Evolutionary conservation across 2,797 vertebrate species (phyloP).

Genomic region (Molossus molossus): DNA sequence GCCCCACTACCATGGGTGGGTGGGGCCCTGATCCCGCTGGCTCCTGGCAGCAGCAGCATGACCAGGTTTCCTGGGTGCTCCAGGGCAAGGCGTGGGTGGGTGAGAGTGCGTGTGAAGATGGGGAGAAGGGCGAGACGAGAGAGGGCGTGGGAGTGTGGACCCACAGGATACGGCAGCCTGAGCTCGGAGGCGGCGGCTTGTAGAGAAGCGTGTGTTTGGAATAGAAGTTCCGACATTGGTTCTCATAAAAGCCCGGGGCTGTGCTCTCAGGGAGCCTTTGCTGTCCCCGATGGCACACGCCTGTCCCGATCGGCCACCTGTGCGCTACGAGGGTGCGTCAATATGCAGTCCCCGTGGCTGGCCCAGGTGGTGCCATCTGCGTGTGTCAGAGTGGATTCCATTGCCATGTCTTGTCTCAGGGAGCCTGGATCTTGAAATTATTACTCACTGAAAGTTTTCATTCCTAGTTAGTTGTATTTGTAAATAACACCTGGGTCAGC

Average conservation of each 20-base stretch:
- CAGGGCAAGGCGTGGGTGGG: neutral
- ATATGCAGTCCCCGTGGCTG: accelerated
- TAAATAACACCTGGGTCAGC: neutral
- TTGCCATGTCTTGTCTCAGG: neutral
- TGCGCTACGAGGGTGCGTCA: accelerated
- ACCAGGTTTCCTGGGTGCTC: neutral
- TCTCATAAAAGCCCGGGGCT: neutral
- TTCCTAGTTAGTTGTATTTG: neutral
- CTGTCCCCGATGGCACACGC: neutral
- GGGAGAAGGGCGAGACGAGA: neutral
- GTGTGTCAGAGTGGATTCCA: neutral
- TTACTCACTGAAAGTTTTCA: neutral
- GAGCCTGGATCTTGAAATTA: neutral
- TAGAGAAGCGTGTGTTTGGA: neutral
- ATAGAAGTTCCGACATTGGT: neutral
- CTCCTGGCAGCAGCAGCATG: neutral
- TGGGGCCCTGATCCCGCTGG: neutral
- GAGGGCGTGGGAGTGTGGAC: too few species aligned
- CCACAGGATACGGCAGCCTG: neutral
- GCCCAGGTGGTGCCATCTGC: neutral
- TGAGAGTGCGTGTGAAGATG: too few species aligned
- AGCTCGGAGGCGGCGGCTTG: neutral
- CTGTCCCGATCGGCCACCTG: neutral
- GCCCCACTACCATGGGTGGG: neutral
- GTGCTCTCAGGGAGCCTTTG: neutral